These are phyloP conservation scores for Euplagia quadripunctaria DNA, from an alignment of 2,888 invertebrate genomes.

Conservation along the genomic window DNA sequence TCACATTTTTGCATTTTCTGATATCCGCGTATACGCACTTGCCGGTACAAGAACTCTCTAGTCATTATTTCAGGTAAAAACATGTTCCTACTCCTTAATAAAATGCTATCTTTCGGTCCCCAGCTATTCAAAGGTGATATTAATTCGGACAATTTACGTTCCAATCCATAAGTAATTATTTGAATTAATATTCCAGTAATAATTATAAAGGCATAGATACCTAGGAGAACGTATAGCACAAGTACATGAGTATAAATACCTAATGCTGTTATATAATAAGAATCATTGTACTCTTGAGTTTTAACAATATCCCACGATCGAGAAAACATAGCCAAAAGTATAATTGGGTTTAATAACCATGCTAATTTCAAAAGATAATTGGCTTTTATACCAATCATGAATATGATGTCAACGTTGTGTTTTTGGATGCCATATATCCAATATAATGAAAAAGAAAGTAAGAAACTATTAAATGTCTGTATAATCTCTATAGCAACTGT, in stretches of 20 bases:
- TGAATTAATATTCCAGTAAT: conserved; percentile 60
- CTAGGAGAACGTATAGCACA: conserved; percentile 61
- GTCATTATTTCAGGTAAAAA: conserved; percentile 85
- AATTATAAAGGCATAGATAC: conserved; percentile 63
- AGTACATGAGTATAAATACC: conserved; percentile 54
- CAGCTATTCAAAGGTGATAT: conserved; percentile 65
- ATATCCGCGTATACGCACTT: conserved; percentile 77
- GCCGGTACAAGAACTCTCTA: conserved; percentile 81
- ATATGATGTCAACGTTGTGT: conserved; percentile 78
- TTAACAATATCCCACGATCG: conserved; percentile 52
- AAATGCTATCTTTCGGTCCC: conserved; percentile 75
- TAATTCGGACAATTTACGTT: conserved; percentile 49
- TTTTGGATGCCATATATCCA: conserved; percentile 78
- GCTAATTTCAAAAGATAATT: conserved; percentile 74
- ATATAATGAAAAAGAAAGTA: conserved; percentile 74
- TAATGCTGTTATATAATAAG: conserved; percentile 55
- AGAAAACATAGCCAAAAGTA: conserved; percentile 58
- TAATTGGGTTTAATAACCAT: conserved; percentile 74
- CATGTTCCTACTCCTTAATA: conserved; percentile 79
- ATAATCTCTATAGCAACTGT: conserved; percentile 68
- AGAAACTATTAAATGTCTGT: conserved; percentile 67
- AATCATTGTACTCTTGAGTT: conserved; percentile 51
- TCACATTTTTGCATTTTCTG: conserved; percentile 43
- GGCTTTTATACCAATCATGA: conserved; percentile 81
- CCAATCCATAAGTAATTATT: conserved; percentile 52